Evolutionary conservation across 2,113 vertebrate genomes (phyloP), one percentile per base, ranked within the genome.

Genomic region (Tichodroma muraria): DNA sequence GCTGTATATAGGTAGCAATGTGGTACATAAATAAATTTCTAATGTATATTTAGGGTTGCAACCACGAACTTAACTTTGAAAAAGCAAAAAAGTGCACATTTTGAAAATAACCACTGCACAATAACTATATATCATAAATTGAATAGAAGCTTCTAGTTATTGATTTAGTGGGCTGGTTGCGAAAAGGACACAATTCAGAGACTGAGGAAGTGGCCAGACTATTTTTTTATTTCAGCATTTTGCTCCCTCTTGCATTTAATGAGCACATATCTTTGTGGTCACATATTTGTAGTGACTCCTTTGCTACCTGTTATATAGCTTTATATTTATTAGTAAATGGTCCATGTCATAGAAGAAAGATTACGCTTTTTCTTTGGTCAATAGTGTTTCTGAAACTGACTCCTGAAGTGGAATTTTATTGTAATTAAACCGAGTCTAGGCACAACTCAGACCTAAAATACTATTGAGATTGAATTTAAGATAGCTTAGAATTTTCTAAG

Each of bases 331-430:
- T 60, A 79, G 28, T 83, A 92, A 89, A 64, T 90, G 11, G 15
- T 84, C 96, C 19, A 12, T 59, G 42, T 79, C 68, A 88, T 63
- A 77, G 73, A 94, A 92, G 45, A 93, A 82, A 92, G 70, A 94
- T 88, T 44, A 38, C 1, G 8, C 50, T 94, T 96, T 54, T 66
- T 59, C 50, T 93, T 91, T 86, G 50, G 30, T 93, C 69, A 88
- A 4, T 73, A 81, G 23, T 82, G 16, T 77, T 95, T 95, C 61
- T 75, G 85, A 82, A 95, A 68, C 38, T 28, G 79, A 69, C 47
- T 69, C 16, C 52, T 80, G 38, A 89, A 76, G 16, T 53, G 75
- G 61, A 84, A 27, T 96, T 88, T 72, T 68, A 56, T 27, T 94
- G 38, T 93, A 90, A 88, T 95, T 94, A 91, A 65, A 87, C 25